These are phyloP conservation scores for Calyptommatus sinebrachiatus DNA, from an alignment of 2,113 vertebrate species.

Conservation along the genomic window DNA sequence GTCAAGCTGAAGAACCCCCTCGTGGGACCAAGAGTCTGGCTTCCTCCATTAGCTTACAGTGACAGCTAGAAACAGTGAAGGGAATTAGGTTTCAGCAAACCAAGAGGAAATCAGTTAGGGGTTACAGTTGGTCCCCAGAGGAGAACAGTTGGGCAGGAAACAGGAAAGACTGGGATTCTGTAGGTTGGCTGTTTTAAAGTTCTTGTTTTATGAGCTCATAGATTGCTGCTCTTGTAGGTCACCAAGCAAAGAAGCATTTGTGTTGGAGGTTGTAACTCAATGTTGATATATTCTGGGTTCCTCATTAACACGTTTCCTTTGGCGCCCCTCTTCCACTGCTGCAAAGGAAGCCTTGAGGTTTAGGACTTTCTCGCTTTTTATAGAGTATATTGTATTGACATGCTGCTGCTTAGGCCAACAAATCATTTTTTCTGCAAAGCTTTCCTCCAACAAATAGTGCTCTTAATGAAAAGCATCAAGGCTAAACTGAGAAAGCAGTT, in stretches of 20 bases:
- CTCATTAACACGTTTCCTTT: slow-evolving; percentile 2
- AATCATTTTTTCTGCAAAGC: not conserved
- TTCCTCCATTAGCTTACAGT: slow-evolving; percentile 37
- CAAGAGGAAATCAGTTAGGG: slow-evolving; percentile 40
- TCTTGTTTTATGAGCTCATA: slow-evolving; percentile 55
- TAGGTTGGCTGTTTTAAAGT: slow-evolving; percentile 41
- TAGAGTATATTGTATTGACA: not conserved
- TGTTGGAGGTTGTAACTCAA: slow-evolving; percentile 34
- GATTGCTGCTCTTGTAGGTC: slow-evolving; percentile 38
- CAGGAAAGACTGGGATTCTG: slow-evolving; percentile 44
- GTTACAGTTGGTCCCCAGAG: slow-evolving; percentile 13
- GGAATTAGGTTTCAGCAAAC: slow-evolving; percentile 28
- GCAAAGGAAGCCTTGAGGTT: not conserved
- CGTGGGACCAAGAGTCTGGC: not conserved
- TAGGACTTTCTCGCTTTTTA: not conserved
- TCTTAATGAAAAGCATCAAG: not conserved
- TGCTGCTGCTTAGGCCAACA: not conserved
- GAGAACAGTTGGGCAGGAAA: slow-evolving; percentile 45
- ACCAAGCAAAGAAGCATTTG: slow-evolving; percentile 45
- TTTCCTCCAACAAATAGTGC: not conserved
- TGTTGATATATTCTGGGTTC: slow-evolving; percentile 28
- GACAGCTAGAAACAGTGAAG: slow-evolving; percentile 6
- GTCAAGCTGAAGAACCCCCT: slow-evolving; percentile 32
- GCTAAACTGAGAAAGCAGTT: not conserved
- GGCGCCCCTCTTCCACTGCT: not conserved